These are phyloP conservation scores for Coranthus polyacanthus DNA, from an alignment of 2,797 vertebrate genomes.

Conservation along the genomic window DNA sequence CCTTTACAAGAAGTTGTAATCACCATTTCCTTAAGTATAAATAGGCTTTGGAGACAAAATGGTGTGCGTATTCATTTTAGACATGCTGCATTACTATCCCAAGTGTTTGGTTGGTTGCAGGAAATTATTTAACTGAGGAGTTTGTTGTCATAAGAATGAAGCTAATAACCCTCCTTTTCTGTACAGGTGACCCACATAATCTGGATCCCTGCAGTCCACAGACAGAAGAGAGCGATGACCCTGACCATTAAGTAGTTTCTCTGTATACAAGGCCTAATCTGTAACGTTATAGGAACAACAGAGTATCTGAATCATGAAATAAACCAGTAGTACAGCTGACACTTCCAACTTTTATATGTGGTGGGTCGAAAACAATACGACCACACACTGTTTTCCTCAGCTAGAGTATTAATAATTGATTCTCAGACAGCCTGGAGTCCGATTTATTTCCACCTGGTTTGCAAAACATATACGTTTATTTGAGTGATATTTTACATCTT, in stretches of 20 bases:
- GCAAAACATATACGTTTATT: constrained; percentile 19
- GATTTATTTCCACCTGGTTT: constrained; percentile 28
- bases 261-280: neutral
- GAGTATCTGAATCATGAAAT: constrained; percentile 27
- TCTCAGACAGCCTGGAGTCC: constrained; percentile 1
- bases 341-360: constrained; percentile 5
- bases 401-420: constrained; percentile 12
- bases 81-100: neutral
- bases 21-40: constrained; percentile 17
- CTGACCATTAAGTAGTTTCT: constrained; percentile 29
- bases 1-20: constrained; percentile 9
- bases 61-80: neutral
- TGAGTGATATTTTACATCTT: constrained; percentile 11
- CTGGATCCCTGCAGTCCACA: constrained; percentile 25
- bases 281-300: constrained; percentile 9
- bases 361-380: constrained; percentile 5
- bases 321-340: constrained; percentile 28
- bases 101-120: neutral
- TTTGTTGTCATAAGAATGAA: constrained; percentile 10
- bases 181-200: constrained; percentile 55
- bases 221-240: constrained; percentile 25
- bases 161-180: constrained; percentile 26
- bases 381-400: neutral
- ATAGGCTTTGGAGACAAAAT: constrained; percentile 7
- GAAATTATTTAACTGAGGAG: neutral